Base-by-base conservation (phyloP, 2,797 vertebrate species). In the Characodon lateralis region DNA sequence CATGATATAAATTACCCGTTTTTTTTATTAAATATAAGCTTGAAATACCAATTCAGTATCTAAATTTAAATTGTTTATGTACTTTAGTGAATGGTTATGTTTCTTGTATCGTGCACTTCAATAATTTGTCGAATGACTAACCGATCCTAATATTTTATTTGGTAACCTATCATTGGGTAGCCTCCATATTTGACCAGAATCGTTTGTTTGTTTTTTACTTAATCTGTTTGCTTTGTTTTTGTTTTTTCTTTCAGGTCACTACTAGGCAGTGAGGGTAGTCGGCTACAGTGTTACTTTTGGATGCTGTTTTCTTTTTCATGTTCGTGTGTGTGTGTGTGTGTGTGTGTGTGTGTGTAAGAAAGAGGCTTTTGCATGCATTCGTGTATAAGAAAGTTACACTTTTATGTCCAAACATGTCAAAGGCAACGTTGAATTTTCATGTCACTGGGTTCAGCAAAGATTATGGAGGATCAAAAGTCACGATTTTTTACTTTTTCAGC, bases 211-310 rank as follows among this genome's bases (percentile, higher is more conserved):
- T 50, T 41, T 24, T 7, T 75, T 46, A 3, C 26, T 58, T 46
- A 28, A 76, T 53, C 16, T 51, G 16, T 51, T 5, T 18, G 16
- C 5, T 61, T 50, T 58, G 7, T 71, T 22, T 26, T 12, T 26
- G 2, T 83, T 74, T n/a, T 73, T n/a, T 28, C 24, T 41, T 65
- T 65, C 86, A 93, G 93, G 93, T 89, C 93, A 94, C 89, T 94
- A 94, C 89, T 94, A 84, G 92, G 55, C 69, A 73, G 51, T 0
- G 3, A 75, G n/a, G 81, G 70, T 71, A 78, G 20, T 77, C 24
- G 1, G 48, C 31, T 26, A 46, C 75, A 66, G 58, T 87, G 56
- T 87, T 80, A 73, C 56, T 78, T 58, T 78, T 83, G 8, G 31
- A 7, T 31, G 8, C 39, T 41, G 2, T 88, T 78, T 39, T 35